Evolutionary conservation across 92 coral and sea anemone genomes (phyloP).

Genomic region (Desmophyllum pertusum): DNA sequence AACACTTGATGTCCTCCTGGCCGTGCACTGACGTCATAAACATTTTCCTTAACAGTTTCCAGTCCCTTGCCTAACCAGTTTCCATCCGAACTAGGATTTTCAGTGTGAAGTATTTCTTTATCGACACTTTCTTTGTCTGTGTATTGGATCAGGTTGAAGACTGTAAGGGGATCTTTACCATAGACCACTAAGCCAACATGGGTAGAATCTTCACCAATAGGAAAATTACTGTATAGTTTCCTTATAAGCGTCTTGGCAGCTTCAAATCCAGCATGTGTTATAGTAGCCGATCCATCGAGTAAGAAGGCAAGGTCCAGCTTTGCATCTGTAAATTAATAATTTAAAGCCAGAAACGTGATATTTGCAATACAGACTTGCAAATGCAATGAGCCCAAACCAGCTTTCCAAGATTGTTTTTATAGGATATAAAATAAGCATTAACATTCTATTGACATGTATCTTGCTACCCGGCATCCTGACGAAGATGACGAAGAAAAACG

Average conservation of each 20-base stretch:
- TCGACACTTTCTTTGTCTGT: conserved; percentile 46
- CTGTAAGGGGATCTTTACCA: conserved; percentile 44
- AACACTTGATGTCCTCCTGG: conserved; percentile 85
- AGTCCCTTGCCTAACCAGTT: conserved; percentile 73
- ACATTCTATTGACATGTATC: neutral
- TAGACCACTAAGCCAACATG: conserved; percentile 81
- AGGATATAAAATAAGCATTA: too few species aligned
- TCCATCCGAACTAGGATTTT: conserved; percentile 31
- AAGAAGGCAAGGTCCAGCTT: conserved; percentile 86
- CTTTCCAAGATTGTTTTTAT: too few species aligned
- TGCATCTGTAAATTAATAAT: conserved; percentile 37
- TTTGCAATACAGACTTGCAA: too few species aligned
- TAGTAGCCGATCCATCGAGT: conserved; percentile 72
- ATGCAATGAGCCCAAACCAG: too few species aligned
- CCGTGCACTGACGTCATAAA: conserved; percentile 82
- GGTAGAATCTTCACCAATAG: conserved; percentile 73
- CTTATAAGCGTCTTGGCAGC: conserved; percentile 60
- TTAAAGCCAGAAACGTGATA: neutral
- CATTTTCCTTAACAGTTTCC: conserved; percentile 35
- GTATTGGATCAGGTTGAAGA: conserved; percentile 66
- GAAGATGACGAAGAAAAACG: too few species aligned
- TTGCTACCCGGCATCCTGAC: too few species aligned
- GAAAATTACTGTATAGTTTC: conserved; percentile 80
- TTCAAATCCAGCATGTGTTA: conserved; percentile 61
- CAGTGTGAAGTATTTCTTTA: conserved; percentile 35